Conservation (phyloP, 2,113 vertebrate species). For the Cololabis saira region DNA sequence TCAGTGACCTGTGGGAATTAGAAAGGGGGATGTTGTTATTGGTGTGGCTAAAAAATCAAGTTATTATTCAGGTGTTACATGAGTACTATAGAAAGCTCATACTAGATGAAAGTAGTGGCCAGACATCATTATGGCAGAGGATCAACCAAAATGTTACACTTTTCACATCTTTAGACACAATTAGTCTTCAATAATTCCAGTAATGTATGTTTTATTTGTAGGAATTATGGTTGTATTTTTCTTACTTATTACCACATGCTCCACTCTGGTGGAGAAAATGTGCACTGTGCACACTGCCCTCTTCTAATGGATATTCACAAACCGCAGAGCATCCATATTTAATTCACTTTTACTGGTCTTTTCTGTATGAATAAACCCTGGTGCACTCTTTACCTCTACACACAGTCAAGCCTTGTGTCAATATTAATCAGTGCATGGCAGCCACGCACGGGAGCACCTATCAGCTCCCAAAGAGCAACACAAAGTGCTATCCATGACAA, state of each 20-base stretch:
- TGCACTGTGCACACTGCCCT: neutral
- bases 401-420: slow-evolving; percentile 55
- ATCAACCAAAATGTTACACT: neutral
- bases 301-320: slow-evolving; percentile 12
- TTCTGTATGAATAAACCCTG: slow-evolving; percentile 17
- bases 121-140: neutral
- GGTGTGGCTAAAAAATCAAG: slow-evolving; percentile 16
- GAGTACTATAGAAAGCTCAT: slow-evolving; percentile 3
- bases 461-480: slow-evolving; percentile 47
- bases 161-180: neutral
- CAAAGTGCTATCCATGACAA: slow-evolving; percentile 69
- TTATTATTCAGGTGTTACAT: slow-evolving; percentile 4
- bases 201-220: neutral
- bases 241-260: neutral
- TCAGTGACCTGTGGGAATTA: slow-evolving; percentile 36
- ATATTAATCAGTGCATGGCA: slow-evolving; percentile 49
- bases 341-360: slow-evolving; percentile 13
- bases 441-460: slow-evolving; percentile 37
- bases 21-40: neutral
- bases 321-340: slow-evolving; percentile 16
- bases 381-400: slow-evolving; percentile 16
- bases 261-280: slow-evolving; percentile 3
- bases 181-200: no score
- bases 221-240: neutral
- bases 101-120: neutral